Base-by-base conservation (phyloP, 2,113 vertebrate species). In the Leuciscus idus region DNA sequence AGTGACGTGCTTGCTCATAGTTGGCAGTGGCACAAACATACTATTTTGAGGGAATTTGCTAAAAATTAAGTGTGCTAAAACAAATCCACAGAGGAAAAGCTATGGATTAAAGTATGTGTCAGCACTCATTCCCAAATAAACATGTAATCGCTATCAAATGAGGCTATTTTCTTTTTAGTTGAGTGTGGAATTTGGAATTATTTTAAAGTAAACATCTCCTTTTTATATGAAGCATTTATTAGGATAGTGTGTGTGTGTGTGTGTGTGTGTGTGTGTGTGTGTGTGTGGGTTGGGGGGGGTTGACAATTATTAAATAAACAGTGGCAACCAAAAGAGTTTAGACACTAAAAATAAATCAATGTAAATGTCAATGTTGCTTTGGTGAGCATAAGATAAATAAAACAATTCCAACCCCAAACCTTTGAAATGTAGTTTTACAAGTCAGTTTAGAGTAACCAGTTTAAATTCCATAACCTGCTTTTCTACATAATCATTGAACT, bases 1-100 rank as follows among this genome's bases (percentile, higher is more conserved):
- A 68, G 87, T 59, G 68, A 81, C 46, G 12, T 76, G 55, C 28
- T 84, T 5, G n/a, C 70, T 73, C 55, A 82, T 2, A 82, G 74
- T 26, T n/a, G 19, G 68, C 76, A 62, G 26, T n/a, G 28, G 52
- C 76, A 62, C 66, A 85, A 84, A 73, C 68, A 70, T 36, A 83
- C 61, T 15, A 21, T 62, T 55, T 11, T 8, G 8, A 48, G 17
- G 48, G 48, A 77, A 50, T 77, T 55, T 50, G n/a, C 48, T 55
- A 55, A 33, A 55, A 55, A 77, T 33, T 0, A 21, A 55, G 21
- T 30, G 17, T 77, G 48, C 28, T 74, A 74, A 74, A 46, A 74
- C 39, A 73, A 74, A 48, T 75, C 5, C 43, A 26, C 72, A 74
- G 23, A 48, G 48, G 36, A 43, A 75, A 75, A 28, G 61, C 61